Base-by-base conservation (phyloP, 2,113 vertebrate genomes). In the Neopipo cinnamomea region DNA sequence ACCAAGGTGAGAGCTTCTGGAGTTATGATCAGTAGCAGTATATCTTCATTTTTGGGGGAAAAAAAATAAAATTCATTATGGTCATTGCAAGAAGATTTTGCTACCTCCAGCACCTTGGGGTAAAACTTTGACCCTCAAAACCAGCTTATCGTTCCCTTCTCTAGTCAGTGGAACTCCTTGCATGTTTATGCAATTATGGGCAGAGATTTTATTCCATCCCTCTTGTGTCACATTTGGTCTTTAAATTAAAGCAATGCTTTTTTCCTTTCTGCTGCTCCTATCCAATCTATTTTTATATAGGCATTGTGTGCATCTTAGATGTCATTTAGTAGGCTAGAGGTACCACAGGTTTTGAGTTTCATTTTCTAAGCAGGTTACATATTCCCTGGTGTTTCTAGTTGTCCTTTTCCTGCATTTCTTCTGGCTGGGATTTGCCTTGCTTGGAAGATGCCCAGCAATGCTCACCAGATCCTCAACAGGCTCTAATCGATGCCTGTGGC, bases 401-500 rank as follows among this genome's bases (percentile, higher is more conserved):
- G 44, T 30, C 62, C 49, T 70, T 91, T 76, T 49, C 67, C 67
- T 85, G 15, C 33, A 5, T 87, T 79, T 88, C 61, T 85, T n/a
- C 71, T 41, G 71, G 9, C 33, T 68, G 82, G 50, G 62, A 17
- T 90, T 82, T 0, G 1, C 42, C 37, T 55, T 53, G 9, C 15
- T 66, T 44, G 52, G 81, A 50, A 71, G 53, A 12, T 46, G 49
- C 62, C 8, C 24, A 23, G 62, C 22, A 19, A 2, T 2, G 18
- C 22, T 28, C 1, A 1, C 37, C 0, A 1, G 20, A 27, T 47
- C 46, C 11, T 27, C 0, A 0, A 3, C 0, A 4, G 10, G 14
- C 15, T 86, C 35, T 8, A n/a, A 30, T 4, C 5, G 11, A 71
- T 0, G 0, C n/a, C 59, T 74, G 63, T 27, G 17, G 8, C 49